A percentile compares a stretch with the other conserved stretches of the same genome.
Conservation (phyloP, 1,140 invertebrate genomes). For the Babylonia areolata region DNA sequence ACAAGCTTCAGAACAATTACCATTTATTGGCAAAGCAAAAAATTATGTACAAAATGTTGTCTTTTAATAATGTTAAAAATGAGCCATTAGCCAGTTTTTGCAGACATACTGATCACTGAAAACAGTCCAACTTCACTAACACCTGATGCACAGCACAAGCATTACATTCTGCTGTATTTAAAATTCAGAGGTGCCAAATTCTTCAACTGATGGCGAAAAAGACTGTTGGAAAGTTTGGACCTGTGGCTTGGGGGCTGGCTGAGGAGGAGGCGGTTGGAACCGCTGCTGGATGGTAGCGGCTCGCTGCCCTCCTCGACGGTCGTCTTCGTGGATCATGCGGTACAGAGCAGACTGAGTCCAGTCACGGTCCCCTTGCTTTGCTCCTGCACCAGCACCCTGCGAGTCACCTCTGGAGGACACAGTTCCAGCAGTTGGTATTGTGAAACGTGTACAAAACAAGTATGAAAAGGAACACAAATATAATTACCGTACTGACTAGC, state of each 20-base stretch:
- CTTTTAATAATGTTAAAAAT: neutral
- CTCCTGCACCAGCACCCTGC: constrained; percentile 7
- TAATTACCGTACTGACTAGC: neutral
- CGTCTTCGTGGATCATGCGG: constrained; percentile 56
- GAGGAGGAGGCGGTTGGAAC: constrained; percentile 37
- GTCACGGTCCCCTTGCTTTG: constrained; percentile 55
- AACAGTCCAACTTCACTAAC: no score
- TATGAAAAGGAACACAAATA: neutral
- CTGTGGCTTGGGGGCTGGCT: constrained; percentile 39
- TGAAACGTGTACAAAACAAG: neutral
- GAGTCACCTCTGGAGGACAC: neutral
- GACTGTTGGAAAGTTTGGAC: constrained; percentile 44
- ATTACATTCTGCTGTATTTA: constrained; percentile 16
- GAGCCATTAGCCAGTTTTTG: neutral
- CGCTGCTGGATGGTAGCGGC: constrained; percentile 20
- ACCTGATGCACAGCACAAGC: no score
- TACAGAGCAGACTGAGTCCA: constrained; percentile 63
- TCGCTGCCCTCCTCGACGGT: constrained; percentile 34
- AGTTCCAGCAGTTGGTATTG: neutral
- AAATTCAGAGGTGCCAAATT: constrained; percentile 56
- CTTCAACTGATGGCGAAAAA: constrained; percentile 42
- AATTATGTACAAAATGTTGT: no score
- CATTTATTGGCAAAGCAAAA: no score
- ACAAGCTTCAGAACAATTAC: no score
- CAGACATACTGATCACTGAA: no score